These are phyloP conservation scores for Aphelenchoides fujianensis DNA, from an alignment of 1,140 invertebrate species.

Conservation along the genomic window DNA sequence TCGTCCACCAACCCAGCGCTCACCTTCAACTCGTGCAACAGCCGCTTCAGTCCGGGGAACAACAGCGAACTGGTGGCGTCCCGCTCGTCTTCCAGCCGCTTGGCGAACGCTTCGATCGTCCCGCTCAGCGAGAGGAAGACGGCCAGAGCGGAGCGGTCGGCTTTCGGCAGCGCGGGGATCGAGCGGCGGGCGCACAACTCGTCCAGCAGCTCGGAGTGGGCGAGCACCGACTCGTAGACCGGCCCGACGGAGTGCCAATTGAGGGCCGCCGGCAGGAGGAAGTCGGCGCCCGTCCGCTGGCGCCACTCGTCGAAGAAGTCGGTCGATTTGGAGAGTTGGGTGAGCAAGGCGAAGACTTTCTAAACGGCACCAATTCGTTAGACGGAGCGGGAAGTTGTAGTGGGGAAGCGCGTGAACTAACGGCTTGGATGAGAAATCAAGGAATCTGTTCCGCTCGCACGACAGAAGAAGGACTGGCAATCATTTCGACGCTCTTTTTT, in stretches of 20 bases:
- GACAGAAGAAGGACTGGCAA: too few relatives aligned
- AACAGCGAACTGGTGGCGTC: neutral
- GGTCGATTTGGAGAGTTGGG: neutral
- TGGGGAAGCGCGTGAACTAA: too few relatives aligned
- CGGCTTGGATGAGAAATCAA: too few relatives aligned
- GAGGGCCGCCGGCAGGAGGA: neutral
- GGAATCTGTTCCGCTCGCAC: too few relatives aligned
- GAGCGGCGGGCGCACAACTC: neutral
- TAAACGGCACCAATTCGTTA: too few relatives aligned
- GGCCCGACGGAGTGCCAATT: neutral
- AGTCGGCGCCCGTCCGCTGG: neutral
- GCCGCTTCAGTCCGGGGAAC: neutral
- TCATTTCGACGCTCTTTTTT: too few relatives aligned
- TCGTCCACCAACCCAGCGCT: too few relatives aligned
- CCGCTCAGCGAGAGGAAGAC: neutral
- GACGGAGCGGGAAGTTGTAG: too few relatives aligned
- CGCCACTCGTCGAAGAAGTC: neutral
- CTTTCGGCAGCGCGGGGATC: neutral
- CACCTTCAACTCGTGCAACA: constrained; percentile 11
- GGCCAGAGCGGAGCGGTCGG: neutral
- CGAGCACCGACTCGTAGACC: neutral
- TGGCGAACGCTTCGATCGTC: neutral
- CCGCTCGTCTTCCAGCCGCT: neutral
- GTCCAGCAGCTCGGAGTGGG: neutral
- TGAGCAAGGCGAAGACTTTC: neutral